phyloP scores from a whole-genome alignment of 2,888 invertebrate genomes.

The Allacma fusca region DNA sequence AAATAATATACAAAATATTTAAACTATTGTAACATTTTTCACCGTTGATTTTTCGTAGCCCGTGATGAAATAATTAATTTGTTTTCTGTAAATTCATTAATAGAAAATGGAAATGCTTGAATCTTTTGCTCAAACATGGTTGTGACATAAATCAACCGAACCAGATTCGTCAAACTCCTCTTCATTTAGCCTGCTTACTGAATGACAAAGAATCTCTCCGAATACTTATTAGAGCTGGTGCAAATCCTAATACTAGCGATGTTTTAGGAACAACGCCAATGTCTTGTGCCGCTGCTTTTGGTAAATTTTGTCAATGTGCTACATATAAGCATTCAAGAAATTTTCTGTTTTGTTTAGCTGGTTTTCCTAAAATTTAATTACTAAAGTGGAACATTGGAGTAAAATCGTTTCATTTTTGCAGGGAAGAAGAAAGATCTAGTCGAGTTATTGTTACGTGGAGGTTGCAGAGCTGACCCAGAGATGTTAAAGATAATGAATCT shows the following conservation, averaged over 20 bases:
- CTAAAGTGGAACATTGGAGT: no score
- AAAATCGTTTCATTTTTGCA: slow-evolving; percentile 29
- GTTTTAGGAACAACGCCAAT: slow-evolving; percentile 55
- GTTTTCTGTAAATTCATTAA: no score
- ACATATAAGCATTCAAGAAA: no score
- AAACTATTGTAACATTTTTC: slow-evolving; percentile 13
- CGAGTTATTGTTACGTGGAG: slow-evolving; percentile 54
- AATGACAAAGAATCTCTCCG: slow-evolving; percentile 54
- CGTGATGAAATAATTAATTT: no score
- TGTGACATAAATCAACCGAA: slow-evolving; percentile 54
- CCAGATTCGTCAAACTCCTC: slow-evolving; percentile 55
- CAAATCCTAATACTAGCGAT: slow-evolving; percentile 55
- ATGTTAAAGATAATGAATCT: slow-evolving; percentile 47
- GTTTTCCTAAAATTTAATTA: no score
- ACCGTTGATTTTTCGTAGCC: no score
- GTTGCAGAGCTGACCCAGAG: slow-evolving; percentile 44
- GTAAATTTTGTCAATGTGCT: no score
- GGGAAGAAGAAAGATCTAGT: slow-evolving; percentile 49
- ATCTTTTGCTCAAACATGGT: slow-evolving; percentile 56
- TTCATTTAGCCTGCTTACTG: slow-evolving; percentile 55
- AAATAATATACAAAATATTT: background rate
- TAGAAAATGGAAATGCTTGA: slow-evolving; percentile 57
- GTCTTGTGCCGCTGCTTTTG: slow-evolving; percentile 48
- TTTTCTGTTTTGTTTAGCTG: no score
- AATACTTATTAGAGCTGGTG: slow-evolving; percentile 53